Conservation (phyloP, 2,797 vertebrate species). For the Sternarchorhynchus goeldii region DNA sequence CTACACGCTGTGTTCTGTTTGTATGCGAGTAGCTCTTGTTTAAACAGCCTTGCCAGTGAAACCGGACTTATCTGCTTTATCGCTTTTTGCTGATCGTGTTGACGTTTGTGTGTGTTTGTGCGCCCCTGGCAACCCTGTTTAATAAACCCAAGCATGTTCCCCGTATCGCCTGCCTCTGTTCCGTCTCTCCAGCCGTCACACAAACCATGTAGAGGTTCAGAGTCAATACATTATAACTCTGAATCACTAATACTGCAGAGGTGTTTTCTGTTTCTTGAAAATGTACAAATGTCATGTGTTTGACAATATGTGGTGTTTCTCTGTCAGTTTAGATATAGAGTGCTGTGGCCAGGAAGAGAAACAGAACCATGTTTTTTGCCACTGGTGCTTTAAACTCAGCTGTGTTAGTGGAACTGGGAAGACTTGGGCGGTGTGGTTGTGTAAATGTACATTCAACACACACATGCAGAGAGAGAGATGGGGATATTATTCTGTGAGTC, state of each 20-base stretch:
- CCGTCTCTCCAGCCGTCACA: too few species aligned
- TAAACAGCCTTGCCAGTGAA: too few species aligned
- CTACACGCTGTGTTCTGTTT: too few species aligned
- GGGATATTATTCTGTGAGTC: constrained; percentile 45
- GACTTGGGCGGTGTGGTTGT: not conserved
- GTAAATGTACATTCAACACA: not conserved
- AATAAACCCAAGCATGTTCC: too few species aligned
- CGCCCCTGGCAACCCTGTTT: too few species aligned
- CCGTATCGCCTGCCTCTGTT: too few species aligned
- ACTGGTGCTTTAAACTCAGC: not conserved
- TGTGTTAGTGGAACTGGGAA: not conserved
- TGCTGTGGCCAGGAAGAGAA: constrained; percentile 2
- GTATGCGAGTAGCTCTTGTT: too few species aligned
- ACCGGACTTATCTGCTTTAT: too few species aligned
- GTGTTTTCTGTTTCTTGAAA: not conserved
- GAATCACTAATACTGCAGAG: not conserved
- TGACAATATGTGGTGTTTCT: not conserved
- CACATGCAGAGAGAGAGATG: not conserved
- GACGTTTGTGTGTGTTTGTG: too few species aligned
- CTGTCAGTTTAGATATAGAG: constrained; percentile 12
- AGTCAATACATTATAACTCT: too few species aligned
- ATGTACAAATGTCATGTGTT: not conserved
- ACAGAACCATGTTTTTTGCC: constrained; percentile 4
- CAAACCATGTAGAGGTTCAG: too few species aligned
- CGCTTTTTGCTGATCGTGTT: too few species aligned